Percentiles rank a stretch among this genome's conserved stretches.
Conservation (phyloP, 2,888 invertebrate species). For the Dasypolia templi region DNA sequence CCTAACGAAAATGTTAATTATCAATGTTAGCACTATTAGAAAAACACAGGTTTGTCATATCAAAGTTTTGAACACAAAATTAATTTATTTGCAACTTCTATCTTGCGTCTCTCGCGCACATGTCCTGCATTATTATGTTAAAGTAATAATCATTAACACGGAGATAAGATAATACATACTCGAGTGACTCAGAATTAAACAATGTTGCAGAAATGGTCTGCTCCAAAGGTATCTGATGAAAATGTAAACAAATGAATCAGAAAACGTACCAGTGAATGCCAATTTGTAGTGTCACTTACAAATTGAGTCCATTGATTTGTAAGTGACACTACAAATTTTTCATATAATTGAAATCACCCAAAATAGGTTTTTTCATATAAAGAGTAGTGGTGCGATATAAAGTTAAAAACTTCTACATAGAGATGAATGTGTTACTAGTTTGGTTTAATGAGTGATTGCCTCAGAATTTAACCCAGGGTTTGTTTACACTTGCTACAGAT, state of each 20-base stretch:
- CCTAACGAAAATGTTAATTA: too few relatives aligned
- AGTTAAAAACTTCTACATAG: too few relatives aligned
- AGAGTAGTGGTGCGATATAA: too few relatives aligned
- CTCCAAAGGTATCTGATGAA: too few relatives aligned
- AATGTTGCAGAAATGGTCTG: background rate
- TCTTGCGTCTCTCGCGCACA: constrained; percentile 8
- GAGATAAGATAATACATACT: constrained; percentile 30
- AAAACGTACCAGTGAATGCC: too few relatives aligned
- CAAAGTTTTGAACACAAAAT: background rate
- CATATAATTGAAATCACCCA: too few relatives aligned
- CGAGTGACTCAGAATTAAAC: constrained; percentile 17
- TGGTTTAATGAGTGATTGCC: too few relatives aligned
- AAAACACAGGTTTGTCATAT: background rate
- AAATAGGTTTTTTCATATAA: too few relatives aligned
- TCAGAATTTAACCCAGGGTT: too few relatives aligned
- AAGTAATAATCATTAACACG: constrained; percentile 26
- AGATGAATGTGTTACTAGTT: too few relatives aligned
- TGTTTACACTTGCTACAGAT: too few relatives aligned
- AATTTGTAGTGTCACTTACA: background rate
- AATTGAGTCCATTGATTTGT: background rate
- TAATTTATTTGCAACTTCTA: constrained; percentile 1
- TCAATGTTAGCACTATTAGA: background rate
- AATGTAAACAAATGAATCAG: background rate
- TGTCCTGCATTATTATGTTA: constrained; percentile 21
- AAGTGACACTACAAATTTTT: too few relatives aligned